Conservation (phyloP, 2,888 invertebrate genomes). For the Lepetodrilus schrolli region DNA sequence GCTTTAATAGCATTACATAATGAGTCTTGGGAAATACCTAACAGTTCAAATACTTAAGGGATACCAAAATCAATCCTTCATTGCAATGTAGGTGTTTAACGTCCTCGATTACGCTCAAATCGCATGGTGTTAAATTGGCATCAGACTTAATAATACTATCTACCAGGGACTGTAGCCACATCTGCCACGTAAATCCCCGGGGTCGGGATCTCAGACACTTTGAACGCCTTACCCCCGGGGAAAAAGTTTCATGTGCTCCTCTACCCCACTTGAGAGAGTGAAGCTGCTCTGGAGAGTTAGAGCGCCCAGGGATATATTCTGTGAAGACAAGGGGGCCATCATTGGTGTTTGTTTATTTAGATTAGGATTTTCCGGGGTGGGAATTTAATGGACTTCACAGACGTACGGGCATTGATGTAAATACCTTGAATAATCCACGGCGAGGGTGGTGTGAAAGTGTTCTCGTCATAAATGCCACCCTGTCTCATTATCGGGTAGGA, state of each 20-base stretch:
- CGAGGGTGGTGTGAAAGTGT: slow-evolving; percentile 3
- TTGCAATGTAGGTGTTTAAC: no score
- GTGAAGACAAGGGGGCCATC: neutral
- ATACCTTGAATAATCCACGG: neutral
- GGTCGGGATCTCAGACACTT: neutral
- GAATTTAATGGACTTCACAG: neutral
- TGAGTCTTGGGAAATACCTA: no score
- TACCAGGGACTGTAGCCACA: no score
- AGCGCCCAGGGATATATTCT: neutral
- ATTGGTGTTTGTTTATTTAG: slow-evolving; percentile 23
- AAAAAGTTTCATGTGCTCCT: neutral
- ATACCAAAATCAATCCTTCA: no score
- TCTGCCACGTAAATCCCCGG: neutral
- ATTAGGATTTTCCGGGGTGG: neutral
- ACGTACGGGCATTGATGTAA: neutral
- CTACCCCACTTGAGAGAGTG: slow-evolving; percentile 2
- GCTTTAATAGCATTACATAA: no score
- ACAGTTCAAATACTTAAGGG: no score
- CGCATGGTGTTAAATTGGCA: no score
- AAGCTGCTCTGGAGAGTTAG: neutral
- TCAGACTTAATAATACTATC: no score
- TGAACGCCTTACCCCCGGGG: neutral
- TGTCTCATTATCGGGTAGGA: slow-evolving; percentile 7
- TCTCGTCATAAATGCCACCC: slow-evolving; percentile 4
- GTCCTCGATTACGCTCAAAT: no score